Evolutionary conservation across 2,113 vertebrate genomes (phyloP).

Genomic region (Aythya baeri): DNA sequence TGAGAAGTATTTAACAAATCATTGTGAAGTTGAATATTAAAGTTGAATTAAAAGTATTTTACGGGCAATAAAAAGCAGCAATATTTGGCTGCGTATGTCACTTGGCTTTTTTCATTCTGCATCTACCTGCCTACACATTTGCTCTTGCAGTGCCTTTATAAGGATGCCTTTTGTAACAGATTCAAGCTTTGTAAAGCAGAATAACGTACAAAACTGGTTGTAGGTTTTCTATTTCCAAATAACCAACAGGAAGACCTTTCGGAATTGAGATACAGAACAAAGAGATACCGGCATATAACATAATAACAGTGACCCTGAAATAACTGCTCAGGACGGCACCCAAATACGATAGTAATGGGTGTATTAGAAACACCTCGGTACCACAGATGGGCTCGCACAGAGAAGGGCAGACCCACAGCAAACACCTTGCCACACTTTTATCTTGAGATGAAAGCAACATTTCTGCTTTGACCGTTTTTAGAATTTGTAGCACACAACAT

Average conservation of each 20-base stretch:
- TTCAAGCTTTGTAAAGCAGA: background rate
- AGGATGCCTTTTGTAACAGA: background rate
- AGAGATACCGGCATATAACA: background rate
- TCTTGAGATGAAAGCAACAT: background rate
- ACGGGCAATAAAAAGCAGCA: background rate
- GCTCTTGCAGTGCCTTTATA: background rate
- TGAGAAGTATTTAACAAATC: background rate
- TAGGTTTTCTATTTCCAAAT: background rate
- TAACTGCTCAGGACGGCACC: background rate
- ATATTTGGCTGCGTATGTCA: background rate
- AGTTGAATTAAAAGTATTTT: background rate
- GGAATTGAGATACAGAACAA: background rate
- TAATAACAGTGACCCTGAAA: background rate
- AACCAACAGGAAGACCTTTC: background rate
- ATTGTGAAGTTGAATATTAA: no score
- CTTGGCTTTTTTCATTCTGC: background rate
- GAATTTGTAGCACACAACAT: background rate
- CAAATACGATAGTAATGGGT: background rate
- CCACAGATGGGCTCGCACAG: background rate
- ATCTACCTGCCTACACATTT: constrained; percentile 18
- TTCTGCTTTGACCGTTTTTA: background rate
- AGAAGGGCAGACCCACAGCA: background rate
- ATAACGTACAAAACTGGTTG: background rate
- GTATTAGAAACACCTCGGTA: background rate
- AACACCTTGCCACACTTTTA: background rate